Conservation (phyloP, 2,113 vertebrate species). For the Haemorhous mexicanus region DNA sequence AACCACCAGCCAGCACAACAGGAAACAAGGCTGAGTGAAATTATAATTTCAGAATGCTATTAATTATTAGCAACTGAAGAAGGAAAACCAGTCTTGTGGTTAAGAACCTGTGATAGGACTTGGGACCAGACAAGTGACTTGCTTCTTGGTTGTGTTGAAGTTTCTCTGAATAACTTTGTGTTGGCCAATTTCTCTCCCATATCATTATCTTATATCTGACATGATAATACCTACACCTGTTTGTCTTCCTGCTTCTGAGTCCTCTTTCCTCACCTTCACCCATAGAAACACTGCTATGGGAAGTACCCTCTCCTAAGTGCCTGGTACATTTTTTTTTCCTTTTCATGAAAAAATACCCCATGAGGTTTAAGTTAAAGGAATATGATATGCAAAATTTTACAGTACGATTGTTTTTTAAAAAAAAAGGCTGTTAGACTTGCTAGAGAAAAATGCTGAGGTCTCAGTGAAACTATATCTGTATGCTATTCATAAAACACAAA, state of each 20-base stretch:
- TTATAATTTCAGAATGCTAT: conserved; percentile 11
- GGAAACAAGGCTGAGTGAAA: conserved; percentile 36
- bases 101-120: background rate
- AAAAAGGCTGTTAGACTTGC: background rate
- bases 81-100: background rate
- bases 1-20: conserved; percentile 28
- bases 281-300: background rate
- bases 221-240: background rate
- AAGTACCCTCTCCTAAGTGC: background rate
- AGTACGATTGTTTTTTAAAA: background rate
- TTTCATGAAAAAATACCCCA: background rate
- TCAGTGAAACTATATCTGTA: background rate
- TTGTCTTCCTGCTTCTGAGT: background rate
- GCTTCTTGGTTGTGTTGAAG: background rate
- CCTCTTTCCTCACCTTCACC: background rate
- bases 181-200: background rate
- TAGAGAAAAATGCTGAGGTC: background rate
- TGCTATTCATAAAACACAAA: background rate
- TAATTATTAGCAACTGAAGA: conserved; percentile 9
- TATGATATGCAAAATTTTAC: background rate
- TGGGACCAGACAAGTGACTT: background rate
- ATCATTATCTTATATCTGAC: background rate
- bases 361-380: background rate
- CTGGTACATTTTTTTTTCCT: fast-evolving
- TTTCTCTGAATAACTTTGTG: background rate